Conservation (phyloP, 2,888 invertebrate species). For the Melieria picta region DNA sequence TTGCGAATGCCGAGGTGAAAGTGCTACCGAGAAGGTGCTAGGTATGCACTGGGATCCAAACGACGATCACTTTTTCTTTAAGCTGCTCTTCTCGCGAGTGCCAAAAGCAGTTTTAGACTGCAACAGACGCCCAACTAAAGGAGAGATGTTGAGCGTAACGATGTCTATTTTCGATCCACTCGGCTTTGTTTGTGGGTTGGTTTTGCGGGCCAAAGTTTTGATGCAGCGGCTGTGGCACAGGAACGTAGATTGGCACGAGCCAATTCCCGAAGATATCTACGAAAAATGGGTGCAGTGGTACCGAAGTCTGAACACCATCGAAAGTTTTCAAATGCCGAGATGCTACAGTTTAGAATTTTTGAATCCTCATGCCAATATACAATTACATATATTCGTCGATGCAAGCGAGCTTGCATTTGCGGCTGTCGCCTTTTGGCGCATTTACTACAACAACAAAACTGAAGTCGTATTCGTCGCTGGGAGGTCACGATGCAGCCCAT, state of each 20-base stretch:
- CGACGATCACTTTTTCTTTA: background rate
- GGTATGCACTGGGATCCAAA: slow-evolving; percentile 15
- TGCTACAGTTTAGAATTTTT: too few species aligned
- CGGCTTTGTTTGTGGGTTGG: slow-evolving; percentile 4
- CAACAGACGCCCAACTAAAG: slow-evolving; percentile 7
- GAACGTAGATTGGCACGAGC: slow-evolving; percentile 17
- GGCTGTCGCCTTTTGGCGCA: too few species aligned
- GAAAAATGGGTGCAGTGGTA: slow-evolving; percentile 7
- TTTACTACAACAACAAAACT: too few species aligned
- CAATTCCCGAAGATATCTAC: slow-evolving; percentile 9
- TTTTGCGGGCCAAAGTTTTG: slow-evolving; percentile 6
- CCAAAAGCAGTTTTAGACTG: slow-evolving; percentile 5
- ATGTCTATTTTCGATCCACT: slow-evolving; percentile 17
- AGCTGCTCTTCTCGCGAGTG: background rate
- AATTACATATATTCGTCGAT: too few species aligned
- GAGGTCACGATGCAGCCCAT: too few species aligned
- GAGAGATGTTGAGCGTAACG: slow-evolving; percentile 7
- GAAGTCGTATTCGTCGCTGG: too few species aligned
- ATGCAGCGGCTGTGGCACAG: slow-evolving; percentile 12
- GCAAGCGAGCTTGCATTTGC: too few species aligned
- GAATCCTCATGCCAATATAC: too few species aligned
- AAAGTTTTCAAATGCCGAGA: too few species aligned
- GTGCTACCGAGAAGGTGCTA: slow-evolving; percentile 4
- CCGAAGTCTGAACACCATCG: background rate
- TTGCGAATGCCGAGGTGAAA: background rate